phyloP scores from a whole-genome alignment of 2,888 invertebrate genomes.

The Apomyelois bistriatella region DNA sequence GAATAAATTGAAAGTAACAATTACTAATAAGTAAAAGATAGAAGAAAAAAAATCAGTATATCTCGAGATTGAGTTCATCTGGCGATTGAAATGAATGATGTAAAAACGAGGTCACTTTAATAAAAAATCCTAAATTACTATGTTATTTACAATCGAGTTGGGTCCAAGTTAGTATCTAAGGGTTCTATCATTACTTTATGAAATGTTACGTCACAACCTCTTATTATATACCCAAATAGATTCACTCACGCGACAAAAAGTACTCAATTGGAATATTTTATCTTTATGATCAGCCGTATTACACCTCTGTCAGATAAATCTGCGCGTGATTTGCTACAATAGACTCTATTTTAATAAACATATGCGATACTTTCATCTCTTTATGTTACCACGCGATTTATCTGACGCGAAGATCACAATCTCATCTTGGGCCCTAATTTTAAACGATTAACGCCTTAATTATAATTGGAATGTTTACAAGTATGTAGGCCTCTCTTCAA shows the following conservation, averaged over 20 bases:
- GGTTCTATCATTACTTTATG: not conserved
- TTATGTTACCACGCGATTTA: not conserved
- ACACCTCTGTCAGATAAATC: too few species aligned
- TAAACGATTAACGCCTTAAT: not conserved
- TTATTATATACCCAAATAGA: slow-evolving; percentile 3
- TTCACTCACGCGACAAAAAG: slow-evolving; percentile 7
- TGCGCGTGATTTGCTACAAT: too few species aligned
- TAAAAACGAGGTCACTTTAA: not conserved
- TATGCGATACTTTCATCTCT: not conserved
- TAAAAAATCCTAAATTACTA: not conserved
- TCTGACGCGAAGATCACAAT: not conserved
- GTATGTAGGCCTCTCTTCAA: slow-evolving; percentile 13
- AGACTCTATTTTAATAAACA: not conserved
- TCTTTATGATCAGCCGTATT: slow-evolving; percentile 29
- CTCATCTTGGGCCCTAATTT: not conserved
- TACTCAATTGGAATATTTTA: slow-evolving; percentile 22
- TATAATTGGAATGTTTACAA: slow-evolving; percentile 37
- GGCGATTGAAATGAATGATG: not conserved
- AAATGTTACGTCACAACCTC: slow-evolving; percentile 7
- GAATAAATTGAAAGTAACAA: not conserved
- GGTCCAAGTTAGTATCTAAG: not conserved
- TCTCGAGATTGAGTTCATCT: not conserved
- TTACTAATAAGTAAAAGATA: too few species aligned
- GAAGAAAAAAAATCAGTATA: not conserved
- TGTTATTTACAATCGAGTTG: slow-evolving; percentile 1